A percentile compares a stretch with the other conserved stretches of the same genome.
Evolutionary conservation across 2,888 invertebrate genomes (phyloP).

Genomic region (Zele albiditarsus): DNA sequence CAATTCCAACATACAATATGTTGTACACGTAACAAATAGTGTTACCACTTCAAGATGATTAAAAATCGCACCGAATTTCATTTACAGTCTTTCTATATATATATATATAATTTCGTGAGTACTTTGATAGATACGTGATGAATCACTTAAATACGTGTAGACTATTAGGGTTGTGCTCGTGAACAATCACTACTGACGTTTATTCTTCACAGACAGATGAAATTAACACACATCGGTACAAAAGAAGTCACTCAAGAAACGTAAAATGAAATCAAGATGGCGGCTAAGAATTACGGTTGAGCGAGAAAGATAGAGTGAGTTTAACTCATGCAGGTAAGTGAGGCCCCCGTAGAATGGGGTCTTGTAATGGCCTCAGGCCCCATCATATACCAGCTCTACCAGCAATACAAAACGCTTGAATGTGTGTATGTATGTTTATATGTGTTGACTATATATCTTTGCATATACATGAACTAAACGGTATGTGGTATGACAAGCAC

Average conservation of each 20-base stretch:
- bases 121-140: not conserved
- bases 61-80: not conserved
- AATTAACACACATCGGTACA: not conserved
- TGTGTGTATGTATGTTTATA: not conserved
- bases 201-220: not conserved
- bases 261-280: not conserved
- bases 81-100: not conserved
- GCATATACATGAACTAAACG: not conserved
- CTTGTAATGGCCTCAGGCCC: constrained; percentile 31
- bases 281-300: not conserved
- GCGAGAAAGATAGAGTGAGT: not conserved
- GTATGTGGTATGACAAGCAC: not conserved
- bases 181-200: not conserved
- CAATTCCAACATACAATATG: not conserved
- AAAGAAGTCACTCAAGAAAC: not conserved
- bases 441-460: not conserved
- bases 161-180: not conserved
- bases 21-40: not conserved
- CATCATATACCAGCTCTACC: not conserved
- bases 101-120: not conserved
- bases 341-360: constrained; percentile 46
- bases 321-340: constrained; percentile 49
- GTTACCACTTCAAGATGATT: not conserved
- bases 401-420: not conserved
- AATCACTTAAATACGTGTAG: not conserved